Base-by-base conservation (phyloP, 2,888 invertebrate genomes). In the Calliopum simillimum region DNA sequence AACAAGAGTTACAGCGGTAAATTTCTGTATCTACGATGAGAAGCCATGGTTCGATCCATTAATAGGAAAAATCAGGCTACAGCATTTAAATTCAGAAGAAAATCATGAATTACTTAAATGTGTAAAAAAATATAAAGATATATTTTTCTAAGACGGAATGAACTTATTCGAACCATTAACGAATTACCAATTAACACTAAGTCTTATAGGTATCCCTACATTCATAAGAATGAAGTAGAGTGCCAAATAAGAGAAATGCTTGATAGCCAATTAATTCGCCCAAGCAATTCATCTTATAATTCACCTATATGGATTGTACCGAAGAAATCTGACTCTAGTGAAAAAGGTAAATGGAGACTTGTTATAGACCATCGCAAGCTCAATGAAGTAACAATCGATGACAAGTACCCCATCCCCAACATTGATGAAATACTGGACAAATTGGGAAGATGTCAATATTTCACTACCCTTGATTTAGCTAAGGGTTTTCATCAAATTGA, bases 401-500 rank as follows among this genome's bases (percentile, higher is more conserved):
- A 62, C n/a, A 63, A 62, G 55, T 69, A 55, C 25, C 55, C 55
- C 4, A 69, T 69, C 1, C 63, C 62, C 11, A 62, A 55, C 23
- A 53, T 61, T 6, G 68, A 62, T 33, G 43, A 19, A 16, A 69
- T 69, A 8, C 16, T 63, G 11, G 46, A 69, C 16, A 62, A 69
- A 63, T 55, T 69, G 13, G 56, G 21, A 21, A 44, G 56, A 25
- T 25, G 25, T 13, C 41, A 46, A 23, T 63, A 69, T n/a, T 69
- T 69, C 23, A 55, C 63, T 5, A 62, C 63, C 4, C 8, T 69
- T 12, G 63, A 69, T 21, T 41, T 69, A 3, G 64, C 69, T 4
- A 64, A 65, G n/a, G 64, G 58, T 2, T 64, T 64, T 56, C 59
- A 69, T n/a, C 64, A 69, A 58, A 59, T 69, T 41, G 19, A 64